These are phyloP conservation scores for Drosophila aldrichi DNA, from an alignment of 2,888 invertebrate genomes.

Conservation along the genomic window DNA sequence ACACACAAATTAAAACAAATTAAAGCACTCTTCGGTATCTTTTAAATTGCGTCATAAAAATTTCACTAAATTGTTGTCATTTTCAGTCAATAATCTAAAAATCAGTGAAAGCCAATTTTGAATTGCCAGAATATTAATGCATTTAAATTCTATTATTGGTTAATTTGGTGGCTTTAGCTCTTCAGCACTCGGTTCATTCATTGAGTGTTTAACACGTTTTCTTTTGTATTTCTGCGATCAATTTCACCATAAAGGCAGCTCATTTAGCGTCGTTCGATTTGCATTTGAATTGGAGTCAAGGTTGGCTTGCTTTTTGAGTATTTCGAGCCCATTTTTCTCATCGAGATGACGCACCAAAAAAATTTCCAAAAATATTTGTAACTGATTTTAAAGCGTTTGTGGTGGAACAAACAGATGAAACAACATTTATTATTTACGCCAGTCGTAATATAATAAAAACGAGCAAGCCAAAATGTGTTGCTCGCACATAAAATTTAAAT, in stretches of 20 bases:
- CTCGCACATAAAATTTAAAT: slow-evolving; percentile 73
- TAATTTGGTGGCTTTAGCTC: background rate
- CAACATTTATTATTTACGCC: slow-evolving; percentile 67
- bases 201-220: slow-evolving; percentile 7
- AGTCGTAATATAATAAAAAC: slow-evolving; percentile 58
- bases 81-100: background rate
- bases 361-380: slow-evolving; percentile 39
- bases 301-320: slow-evolving; percentile 44
- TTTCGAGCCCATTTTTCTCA: slow-evolving; percentile 12
- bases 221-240: slow-evolving; percentile 9
- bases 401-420: slow-evolving; percentile 32
- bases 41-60: background rate
- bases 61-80: slow-evolving; percentile 3
- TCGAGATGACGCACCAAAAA: slow-evolving; percentile 57
- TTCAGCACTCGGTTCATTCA: slow-evolving; percentile 1
- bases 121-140: slow-evolving; percentile 9
- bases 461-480: slow-evolving; percentile 67
- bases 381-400: slow-evolving; percentile 21
- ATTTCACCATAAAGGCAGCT: slow-evolving; percentile 58
- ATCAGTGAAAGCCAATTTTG: slow-evolving; percentile 16
- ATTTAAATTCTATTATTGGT: slow-evolving; percentile 6
- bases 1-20: background rate
- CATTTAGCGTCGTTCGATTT: slow-evolving; percentile 52
- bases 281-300: slow-evolving; percentile 72
- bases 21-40: background rate